These are phyloP conservation scores for Neomicropteryx cornuta DNA, from an alignment of 1,140 invertebrate species.

Conservation along the genomic window DNA sequence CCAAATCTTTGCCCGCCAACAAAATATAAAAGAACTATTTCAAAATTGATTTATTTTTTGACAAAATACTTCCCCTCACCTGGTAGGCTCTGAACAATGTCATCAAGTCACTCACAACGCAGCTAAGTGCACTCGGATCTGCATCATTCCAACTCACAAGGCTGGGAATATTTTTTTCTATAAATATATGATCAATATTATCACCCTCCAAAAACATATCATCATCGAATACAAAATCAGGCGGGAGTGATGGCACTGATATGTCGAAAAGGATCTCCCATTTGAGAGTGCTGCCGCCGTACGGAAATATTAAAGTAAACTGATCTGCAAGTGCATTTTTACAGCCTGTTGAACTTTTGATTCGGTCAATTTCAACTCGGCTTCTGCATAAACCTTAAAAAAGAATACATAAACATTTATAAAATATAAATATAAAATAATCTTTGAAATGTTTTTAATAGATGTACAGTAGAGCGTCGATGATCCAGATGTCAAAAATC, in stretches of 20 bases:
- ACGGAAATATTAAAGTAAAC: slow-evolving; percentile 28
- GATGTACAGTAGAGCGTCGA: too few relatives aligned
- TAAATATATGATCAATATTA: slow-evolving; percentile 34
- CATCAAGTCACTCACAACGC: slow-evolving; percentile 42
- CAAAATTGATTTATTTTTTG: too few relatives aligned
- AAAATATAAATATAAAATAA: too few relatives aligned
- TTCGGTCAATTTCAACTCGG: too few relatives aligned
- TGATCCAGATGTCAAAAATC: too few relatives aligned
- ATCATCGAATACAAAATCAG: slow-evolving; percentile 42
- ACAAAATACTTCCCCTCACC: too few relatives aligned
- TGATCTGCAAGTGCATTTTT: slow-evolving; percentile 18
- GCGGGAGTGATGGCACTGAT: slow-evolving; percentile 23
- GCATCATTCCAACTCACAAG: slow-evolving; percentile 42
- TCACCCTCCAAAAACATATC: slow-evolving; percentile 41
- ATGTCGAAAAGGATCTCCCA: slow-evolving; percentile 31
- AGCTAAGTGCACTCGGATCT: slow-evolving; percentile 36
- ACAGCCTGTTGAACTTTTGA: slow-evolving; percentile 4
- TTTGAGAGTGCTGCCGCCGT: slow-evolving; percentile 22
- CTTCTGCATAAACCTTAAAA: too few relatives aligned
- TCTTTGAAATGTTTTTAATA: too few relatives aligned
- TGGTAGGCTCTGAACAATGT: slow-evolving; percentile 42
- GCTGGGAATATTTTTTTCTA: slow-evolving; percentile 40
- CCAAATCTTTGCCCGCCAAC: background rate
- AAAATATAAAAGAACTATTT: slow-evolving; percentile 5
- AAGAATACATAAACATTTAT: too few relatives aligned